Percentiles rank a stretch among this genome's conserved stretches.
Conservation (phyloP, 2,888 invertebrate species). For the Asteroscopus sphinx region DNA sequence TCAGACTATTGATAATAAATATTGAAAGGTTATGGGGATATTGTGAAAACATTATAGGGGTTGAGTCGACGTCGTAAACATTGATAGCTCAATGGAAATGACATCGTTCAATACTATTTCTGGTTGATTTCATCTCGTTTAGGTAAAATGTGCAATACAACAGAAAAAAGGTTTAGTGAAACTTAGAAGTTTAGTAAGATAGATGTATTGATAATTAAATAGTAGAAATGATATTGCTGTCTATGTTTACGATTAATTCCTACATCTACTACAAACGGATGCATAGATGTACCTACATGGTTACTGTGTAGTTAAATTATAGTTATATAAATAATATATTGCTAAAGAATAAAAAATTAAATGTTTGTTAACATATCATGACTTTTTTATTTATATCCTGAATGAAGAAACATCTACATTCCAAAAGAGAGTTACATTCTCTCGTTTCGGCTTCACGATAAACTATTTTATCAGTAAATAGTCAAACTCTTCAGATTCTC, state of each 20-base stretch:
- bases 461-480: no score
- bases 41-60: slow-evolving; percentile 15
- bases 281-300: slow-evolving; percentile 73
- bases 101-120: slow-evolving; percentile 27
- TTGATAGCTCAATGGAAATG: slow-evolving; percentile 14
- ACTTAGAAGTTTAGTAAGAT: slow-evolving; percentile 75
- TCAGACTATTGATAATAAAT: slow-evolving; percentile 24
- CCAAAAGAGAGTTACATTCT: no score
- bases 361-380: slow-evolving; percentile 86
- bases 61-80: slow-evolving; percentile 11
- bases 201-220: slow-evolving; percentile 70
- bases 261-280: slow-evolving; percentile 67
- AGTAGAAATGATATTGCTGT: slow-evolving; percentile 79
- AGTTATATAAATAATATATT: slow-evolving; percentile 89
- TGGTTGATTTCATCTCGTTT: slow-evolving; percentile 49
- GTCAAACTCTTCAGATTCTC: no score
- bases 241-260: slow-evolving; percentile 74
- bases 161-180: slow-evolving; percentile 67
- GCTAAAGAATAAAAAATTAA: slow-evolving; percentile 88
- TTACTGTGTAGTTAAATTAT: slow-evolving; percentile 86
- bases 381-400: slow-evolving; percentile 47
- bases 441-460: not conserved
- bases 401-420: no score
- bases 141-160: slow-evolving; percentile 85
- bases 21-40: slow-evolving; percentile 13